Evolutionary conservation across 2,797 vertebrate genomes (phyloP).

Genomic region (Rachycentron canadum): DNA sequence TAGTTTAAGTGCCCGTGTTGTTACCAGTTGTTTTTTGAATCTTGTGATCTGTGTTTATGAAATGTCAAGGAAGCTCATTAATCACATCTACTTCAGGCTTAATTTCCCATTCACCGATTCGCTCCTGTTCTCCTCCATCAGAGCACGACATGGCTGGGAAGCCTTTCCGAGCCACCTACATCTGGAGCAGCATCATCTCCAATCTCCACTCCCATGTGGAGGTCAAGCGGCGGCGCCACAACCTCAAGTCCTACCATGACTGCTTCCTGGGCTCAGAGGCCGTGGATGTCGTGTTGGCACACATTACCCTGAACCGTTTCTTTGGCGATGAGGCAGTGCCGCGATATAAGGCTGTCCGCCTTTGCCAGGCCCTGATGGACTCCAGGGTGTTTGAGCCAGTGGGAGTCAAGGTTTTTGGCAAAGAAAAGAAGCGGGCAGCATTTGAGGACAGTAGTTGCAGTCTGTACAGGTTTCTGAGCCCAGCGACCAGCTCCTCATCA

Average conservation of each 20-base stretch:
- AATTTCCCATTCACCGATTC: not conserved
- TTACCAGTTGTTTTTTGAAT: not conserved
- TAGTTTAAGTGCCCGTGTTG: not conserved
- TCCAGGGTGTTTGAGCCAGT: slow-evolving; percentile 95
- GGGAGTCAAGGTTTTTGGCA: slow-evolving; percentile 91
- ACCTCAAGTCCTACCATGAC: slow-evolving; percentile 93
- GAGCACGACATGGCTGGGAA: slow-evolving; percentile 91
- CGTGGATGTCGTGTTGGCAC: slow-evolving; percentile 92
- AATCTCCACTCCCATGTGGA: slow-evolving; percentile 92
- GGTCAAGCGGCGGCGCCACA: slow-evolving; percentile 94
- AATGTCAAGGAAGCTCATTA: not conserved
- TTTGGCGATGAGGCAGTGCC: slow-evolving; percentile 93
- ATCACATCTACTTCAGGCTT: not conserved
- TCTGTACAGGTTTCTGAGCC: slow-evolving; percentile 91
- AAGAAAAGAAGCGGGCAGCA: slow-evolving; percentile 89
- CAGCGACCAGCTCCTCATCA: slow-evolving; percentile 42
- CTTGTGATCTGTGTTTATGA: not conserved
- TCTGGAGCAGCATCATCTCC: slow-evolving; percentile 96
- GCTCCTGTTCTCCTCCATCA: slow-evolving; percentile 57
- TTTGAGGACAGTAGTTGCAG: slow-evolving; percentile 97
- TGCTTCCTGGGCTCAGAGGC: slow-evolving; percentile 97
- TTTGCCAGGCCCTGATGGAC: slow-evolving; percentile 97
- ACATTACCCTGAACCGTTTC: slow-evolving; percentile 93
- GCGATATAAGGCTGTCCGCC: slow-evolving; percentile 92
- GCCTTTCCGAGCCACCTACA: slow-evolving; percentile 94